These are phyloP conservation scores for Betta splendens DNA, from an alignment of 2,797 vertebrate species.

Conservation along the genomic window DNA sequence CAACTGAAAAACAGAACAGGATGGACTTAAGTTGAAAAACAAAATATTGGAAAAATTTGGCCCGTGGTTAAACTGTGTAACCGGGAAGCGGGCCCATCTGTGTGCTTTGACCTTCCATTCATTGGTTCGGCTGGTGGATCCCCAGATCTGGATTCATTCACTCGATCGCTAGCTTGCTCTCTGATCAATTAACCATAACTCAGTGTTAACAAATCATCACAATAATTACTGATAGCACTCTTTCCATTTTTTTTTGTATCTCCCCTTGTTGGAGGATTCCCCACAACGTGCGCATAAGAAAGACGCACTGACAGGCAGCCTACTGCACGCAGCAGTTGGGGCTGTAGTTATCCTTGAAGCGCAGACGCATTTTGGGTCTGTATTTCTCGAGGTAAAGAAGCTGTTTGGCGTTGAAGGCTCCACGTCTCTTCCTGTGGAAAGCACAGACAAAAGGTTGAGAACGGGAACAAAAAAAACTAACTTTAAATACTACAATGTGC, in stretches of 20 bases:
- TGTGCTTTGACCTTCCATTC: slow-evolving; percentile 85
- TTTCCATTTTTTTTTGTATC: slow-evolving; percentile 59
- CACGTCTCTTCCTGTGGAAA: slow-evolving; percentile 93
- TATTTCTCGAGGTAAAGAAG: slow-evolving; percentile 99
- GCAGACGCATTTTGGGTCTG: slow-evolving; percentile 96
- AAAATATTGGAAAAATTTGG: slow-evolving; percentile 46
- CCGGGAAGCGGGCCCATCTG: slow-evolving; percentile 76
- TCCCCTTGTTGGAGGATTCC: slow-evolving; percentile 83
- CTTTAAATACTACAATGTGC: background rate
- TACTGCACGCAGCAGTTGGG: slow-evolving; percentile 97
- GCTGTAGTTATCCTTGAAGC: slow-evolving; percentile 95
- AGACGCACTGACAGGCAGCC: slow-evolving; percentile 75
- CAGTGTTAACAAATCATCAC: slow-evolving; percentile 82
- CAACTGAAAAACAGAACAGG: slow-evolving; percentile 57
- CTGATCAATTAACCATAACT: slow-evolving; percentile 81
- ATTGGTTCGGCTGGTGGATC: slow-evolving; percentile 84
- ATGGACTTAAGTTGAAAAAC: slow-evolving; percentile 76
- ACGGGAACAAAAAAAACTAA: background rate
- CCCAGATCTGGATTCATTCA: slow-evolving; percentile 78
- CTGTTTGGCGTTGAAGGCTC: slow-evolving; percentile 99
- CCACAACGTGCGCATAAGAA: slow-evolving; percentile 76
- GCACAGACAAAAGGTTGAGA: slow-evolving; percentile 8
- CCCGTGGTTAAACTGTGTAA: slow-evolving; percentile 76
- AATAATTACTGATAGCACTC: slow-evolving; percentile 83
- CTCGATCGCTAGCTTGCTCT: slow-evolving; percentile 74